These are phyloP conservation scores for Panthera tigris DNA, from an alignment of 2,113 vertebrate genomes.

Conservation along the genomic window DNA sequence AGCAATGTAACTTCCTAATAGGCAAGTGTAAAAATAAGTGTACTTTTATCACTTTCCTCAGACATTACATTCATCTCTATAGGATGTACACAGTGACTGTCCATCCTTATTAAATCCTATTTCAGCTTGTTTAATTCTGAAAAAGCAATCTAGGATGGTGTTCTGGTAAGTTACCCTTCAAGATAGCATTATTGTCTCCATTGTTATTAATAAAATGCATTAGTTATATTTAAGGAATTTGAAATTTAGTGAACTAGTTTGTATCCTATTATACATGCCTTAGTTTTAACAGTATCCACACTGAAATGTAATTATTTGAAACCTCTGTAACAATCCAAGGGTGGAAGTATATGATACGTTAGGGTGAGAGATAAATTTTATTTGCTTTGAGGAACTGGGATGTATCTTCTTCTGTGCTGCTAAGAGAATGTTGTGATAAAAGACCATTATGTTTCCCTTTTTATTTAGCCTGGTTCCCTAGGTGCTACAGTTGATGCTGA, in stretches of 20 bases:
- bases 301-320: conserved; percentile 5
- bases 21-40: background rate
- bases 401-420: background rate
- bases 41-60: background rate
- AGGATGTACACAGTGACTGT: background rate
- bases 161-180: background rate
- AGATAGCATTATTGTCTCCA: background rate
- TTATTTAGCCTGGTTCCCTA: background rate
- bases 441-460: background rate
- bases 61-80: background rate
- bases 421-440: conserved; percentile 25
- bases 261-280: background rate
- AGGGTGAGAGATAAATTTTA: background rate
- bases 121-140: conserved; percentile 29
- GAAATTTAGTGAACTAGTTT: conserved; percentile 45
- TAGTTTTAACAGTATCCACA: background rate
- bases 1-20: background rate
- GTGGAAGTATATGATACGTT: background rate
- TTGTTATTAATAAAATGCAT: conserved; percentile 6
- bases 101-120: background rate
- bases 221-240: conserved; percentile 2
- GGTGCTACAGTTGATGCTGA: conserved; percentile 1
- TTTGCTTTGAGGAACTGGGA: conserved; percentile 14
- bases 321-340: background rate
- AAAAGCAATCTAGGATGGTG: background rate